phyloP scores from a whole-genome alignment of 2,797 vertebrate species.

The Hapalemur alaotrensis region DNA sequence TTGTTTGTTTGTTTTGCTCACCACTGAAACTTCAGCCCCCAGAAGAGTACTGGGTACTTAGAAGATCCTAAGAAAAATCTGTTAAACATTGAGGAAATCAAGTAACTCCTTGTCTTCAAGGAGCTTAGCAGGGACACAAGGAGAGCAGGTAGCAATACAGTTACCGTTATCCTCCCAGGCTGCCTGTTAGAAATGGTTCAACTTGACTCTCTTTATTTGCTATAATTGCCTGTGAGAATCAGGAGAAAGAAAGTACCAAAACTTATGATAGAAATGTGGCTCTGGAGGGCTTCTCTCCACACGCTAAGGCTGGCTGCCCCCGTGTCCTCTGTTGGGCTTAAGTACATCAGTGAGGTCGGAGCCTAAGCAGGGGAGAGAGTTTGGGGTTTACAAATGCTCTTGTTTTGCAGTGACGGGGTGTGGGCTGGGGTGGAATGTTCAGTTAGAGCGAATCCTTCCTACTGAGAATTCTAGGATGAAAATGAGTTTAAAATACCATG shows the following conservation, averaged over 20 bases:
- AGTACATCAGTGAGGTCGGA: not conserved
- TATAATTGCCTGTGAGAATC: slow-evolving; percentile 59
- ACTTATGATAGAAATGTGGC: not conserved
- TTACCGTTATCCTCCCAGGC: not conserved
- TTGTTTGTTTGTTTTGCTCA: not conserved
- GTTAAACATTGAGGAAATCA: slow-evolving; percentile 1
- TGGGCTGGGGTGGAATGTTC: not conserved
- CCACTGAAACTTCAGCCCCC: not conserved
- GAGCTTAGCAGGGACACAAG: not conserved
- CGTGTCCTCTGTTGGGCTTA: not conserved
- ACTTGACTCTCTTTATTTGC: slow-evolving; percentile 59
- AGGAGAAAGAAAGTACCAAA: slow-evolving; percentile 30
- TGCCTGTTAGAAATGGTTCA: slow-evolving; percentile 43
- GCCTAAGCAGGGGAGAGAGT: not conserved
- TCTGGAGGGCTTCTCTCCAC: slow-evolving; percentile 26
- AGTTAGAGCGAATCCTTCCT: not conserved
- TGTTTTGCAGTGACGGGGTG: not conserved
- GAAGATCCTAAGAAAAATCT: not conserved
- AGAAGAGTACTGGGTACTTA: not conserved
- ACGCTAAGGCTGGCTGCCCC: not conserved
- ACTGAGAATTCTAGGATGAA: slow-evolving; percentile 49
- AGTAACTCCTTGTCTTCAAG: not conserved
- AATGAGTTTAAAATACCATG: slow-evolving; percentile 37
- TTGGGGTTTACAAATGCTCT: not conserved
- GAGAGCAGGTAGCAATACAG: not conserved